phyloP scores from a whole-genome alignment of 2,888 invertebrate species.

The Artemia sinica region DNA sequence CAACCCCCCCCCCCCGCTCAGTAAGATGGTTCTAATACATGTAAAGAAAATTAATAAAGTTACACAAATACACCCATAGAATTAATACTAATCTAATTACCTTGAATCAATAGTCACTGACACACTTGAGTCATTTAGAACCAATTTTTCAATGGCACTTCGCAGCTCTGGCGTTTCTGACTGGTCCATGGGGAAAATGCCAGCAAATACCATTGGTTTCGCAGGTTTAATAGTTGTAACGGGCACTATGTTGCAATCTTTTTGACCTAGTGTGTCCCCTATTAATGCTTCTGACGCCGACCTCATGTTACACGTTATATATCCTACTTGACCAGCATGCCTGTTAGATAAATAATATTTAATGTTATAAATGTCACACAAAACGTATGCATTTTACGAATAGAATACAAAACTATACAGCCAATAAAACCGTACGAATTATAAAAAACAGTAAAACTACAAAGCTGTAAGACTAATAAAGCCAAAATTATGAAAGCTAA shows the following conservation, averaged over 20 bases:
- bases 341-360: conserved; percentile 28
- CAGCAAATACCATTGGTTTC: conserved; percentile 69
- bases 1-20: too few relatives aligned
- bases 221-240: conserved; percentile 47
- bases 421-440: too few relatives aligned
- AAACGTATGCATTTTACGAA: too few relatives aligned
- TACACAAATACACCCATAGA: neutral
- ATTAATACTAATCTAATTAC: conserved; percentile 34
- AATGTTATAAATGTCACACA: too few relatives aligned
- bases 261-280: conserved; percentile 54
- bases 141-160: conserved; percentile 69
- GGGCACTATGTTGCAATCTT: conserved; percentile 36
- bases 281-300: conserved; percentile 51
- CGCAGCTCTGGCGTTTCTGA: conserved; percentile 55
- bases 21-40: neutral
- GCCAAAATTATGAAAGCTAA: too few relatives aligned
- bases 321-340: conserved; percentile 79
- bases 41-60: conserved; percentile 11
- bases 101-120: conserved; percentile 60
- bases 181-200: conserved; percentile 77
- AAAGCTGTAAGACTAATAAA: too few relatives aligned
- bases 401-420: too few relatives aligned
- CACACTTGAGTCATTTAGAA: conserved; percentile 87
- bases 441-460: too few relatives aligned
- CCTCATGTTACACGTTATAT: conserved; percentile 62